Evolutionary conservation across 2,888 invertebrate species (phyloP).

Genomic region (Xestobium rufovillosum): DNA sequence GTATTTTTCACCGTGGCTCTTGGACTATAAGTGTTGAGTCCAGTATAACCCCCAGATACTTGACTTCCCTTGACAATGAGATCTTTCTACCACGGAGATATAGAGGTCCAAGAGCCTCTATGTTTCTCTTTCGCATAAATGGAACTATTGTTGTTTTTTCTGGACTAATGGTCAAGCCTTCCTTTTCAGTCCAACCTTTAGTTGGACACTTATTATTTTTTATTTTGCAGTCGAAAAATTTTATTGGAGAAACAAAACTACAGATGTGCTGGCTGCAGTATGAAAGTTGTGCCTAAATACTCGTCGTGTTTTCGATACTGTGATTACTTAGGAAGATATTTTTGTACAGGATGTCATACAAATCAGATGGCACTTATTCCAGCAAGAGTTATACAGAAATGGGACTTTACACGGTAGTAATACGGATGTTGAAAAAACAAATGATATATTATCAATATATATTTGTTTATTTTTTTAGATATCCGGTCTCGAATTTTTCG

Average conservation of each 20-base stretch:
- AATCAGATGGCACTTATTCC: constrained; percentile 68
- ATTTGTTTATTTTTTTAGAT: constrained; percentile 45
- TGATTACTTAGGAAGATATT: constrained; percentile 75
- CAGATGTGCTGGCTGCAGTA: constrained; percentile 79
- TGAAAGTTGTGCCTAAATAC: constrained; percentile 65
- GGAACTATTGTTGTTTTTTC: too few relatives aligned
- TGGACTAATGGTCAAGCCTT: too few relatives aligned
- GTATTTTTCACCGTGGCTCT: too few relatives aligned
- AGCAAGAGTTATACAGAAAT: constrained; percentile 56
- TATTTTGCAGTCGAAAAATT: constrained; percentile 56
- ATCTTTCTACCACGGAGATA: too few relatives aligned
- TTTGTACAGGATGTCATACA: constrained; percentile 80
- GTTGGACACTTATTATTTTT: too few relatives aligned
- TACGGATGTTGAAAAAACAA: constrained; percentile 8
- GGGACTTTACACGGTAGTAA: constrained; percentile 53
- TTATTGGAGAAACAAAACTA: constrained; percentile 66
- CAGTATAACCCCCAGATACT: too few relatives aligned
- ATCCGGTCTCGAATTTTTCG: constrained; percentile 76
- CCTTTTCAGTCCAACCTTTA: too few relatives aligned
- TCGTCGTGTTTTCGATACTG: constrained; percentile 71
- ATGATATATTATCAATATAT: neutral
- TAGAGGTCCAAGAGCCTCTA: too few relatives aligned
- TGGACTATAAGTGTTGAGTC: too few relatives aligned
- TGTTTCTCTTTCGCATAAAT: too few relatives aligned
- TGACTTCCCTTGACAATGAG: too few relatives aligned